Conservation (phyloP, 1,140 invertebrate species). For the Solen grandis region DNA sequence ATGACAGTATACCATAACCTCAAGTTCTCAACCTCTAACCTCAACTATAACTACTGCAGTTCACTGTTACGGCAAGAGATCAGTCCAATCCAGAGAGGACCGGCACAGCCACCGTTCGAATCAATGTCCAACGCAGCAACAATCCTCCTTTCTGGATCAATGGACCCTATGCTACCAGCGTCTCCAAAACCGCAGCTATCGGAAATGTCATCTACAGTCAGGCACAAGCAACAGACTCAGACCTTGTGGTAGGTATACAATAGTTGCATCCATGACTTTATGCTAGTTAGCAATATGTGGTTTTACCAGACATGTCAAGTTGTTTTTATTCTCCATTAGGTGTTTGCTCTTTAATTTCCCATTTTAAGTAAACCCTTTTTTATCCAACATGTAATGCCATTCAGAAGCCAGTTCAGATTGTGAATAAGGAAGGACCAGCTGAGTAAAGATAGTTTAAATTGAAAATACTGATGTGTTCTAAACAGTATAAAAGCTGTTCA, state of each 20-base stretch:
- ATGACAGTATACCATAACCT: no score
- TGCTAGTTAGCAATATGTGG: not conserved
- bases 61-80: slow-evolving; percentile 70
- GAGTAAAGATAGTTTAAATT: no score
- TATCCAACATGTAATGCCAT: not conserved
- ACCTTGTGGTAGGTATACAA: slow-evolving; percentile 65
- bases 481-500: no score
- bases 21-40: no score
- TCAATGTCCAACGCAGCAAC: slow-evolving; percentile 65
- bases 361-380: not conserved
- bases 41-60: no score
- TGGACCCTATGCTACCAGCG: slow-evolving; percentile 58
- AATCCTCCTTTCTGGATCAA: slow-evolving; percentile 63
- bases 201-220: slow-evolving; percentile 57
- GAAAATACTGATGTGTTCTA: no score
- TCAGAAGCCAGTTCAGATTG: not conserved
- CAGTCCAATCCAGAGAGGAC: slow-evolving; percentile 73
- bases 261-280: not conserved
- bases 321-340: not conserved
- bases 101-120: slow-evolving; percentile 60
- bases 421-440: not conserved
- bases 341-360: not conserved
- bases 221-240: slow-evolving; percentile 63
- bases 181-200: slow-evolving; percentile 53
- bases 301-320: not conserved